Base-by-base conservation (phyloP, 2,797 vertebrate genomes). In the Poeciliopsis infans region DNA sequence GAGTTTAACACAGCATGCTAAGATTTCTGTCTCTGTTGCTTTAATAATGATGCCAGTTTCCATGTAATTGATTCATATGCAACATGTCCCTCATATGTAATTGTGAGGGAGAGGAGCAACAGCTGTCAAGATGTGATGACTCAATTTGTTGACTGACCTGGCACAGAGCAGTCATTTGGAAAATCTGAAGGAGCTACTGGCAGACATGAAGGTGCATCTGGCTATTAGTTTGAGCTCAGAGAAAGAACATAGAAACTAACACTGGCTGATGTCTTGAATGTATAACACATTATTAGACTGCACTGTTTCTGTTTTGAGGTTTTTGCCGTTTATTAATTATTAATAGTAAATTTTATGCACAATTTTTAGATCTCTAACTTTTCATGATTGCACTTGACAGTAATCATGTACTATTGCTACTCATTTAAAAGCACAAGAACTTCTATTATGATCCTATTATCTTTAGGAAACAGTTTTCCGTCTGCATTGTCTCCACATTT, bases 141-240 rank as follows among this genome's bases (percentile, higher is more conserved):
- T 94, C 89, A 91, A 92, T 94, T 88, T 90, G 87, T 85, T 91
- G 93, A 93, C 90, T 88, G 81, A 87, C 74, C 85, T 91, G 91
- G 90, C 92, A 91, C 88, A 76, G 88, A 91, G 89, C 86, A 89
- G 88, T 83, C 88, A 86, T 92, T 93, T 91, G 87, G 87, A 92
- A 93, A 90, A 92, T 90, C 73, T 85, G 87, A 91, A 80, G 86
- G 84, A 90, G 88, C 89, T 83, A 70, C 80, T 75, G 85, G 84
- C 85, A 92, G 93, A 93, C 87, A 90, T 90, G 85, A 77, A 90
- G 89, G 88, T 90, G 89, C 86, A 91, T 87, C 88, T 88, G 88
- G 72, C 77, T 84, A 85, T 91, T 93, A 91, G 91, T 90, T 87
- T 74, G 75, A 81, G 87, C 79, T 78, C 75, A 74, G 49, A 73